These are phyloP conservation scores for Oncorhynchus masou DNA, from an alignment of 2,113 vertebrate species.

Conservation along the genomic window DNA sequence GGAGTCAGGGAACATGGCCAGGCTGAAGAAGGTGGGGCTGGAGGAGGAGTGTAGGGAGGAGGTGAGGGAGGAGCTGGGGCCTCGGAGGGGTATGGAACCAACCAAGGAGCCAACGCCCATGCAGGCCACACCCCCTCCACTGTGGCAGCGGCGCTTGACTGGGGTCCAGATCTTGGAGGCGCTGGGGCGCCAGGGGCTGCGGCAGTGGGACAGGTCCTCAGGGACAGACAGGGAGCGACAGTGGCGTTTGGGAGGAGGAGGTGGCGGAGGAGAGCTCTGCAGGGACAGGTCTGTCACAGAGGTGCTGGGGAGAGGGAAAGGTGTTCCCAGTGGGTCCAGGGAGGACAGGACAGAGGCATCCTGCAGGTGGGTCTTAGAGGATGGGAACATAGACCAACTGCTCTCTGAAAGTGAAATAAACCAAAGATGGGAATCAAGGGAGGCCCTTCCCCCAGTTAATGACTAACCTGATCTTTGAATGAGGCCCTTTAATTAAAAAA, in stretches of 20 bases:
- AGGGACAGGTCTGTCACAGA: constrained; percentile 49
- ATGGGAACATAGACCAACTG: constrained; percentile 42
- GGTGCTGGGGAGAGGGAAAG: constrained; percentile 42
- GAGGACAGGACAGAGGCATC: constrained; percentile 36
- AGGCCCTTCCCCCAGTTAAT: not conserved
- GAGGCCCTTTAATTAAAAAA: not conserved
- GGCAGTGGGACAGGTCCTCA: constrained; percentile 84
- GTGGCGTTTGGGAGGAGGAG: constrained; percentile 83
- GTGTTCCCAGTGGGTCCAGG: constrained; percentile 44
- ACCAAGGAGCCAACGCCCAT: constrained; percentile 52
- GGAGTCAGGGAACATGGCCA: constrained; percentile 78
- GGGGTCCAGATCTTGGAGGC: constrained; percentile 86
- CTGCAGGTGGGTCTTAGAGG: constrained; percentile 35
- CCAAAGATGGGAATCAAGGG: constrained; percentile 6
- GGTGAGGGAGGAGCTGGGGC: constrained; percentile 61
- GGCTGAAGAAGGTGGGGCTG: constrained; percentile 83
- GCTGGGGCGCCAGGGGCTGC: constrained; percentile 81
- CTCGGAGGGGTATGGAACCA: not conserved
- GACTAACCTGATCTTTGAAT: not conserved
- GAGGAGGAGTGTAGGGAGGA: constrained; percentile 75
- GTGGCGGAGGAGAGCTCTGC: constrained; percentile 65
- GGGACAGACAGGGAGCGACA: constrained; percentile 85
- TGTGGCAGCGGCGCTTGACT: constrained; percentile 79
- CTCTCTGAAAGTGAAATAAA: constrained; percentile 51
- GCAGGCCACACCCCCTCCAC: constrained; percentile 71